phyloP scores from a whole-genome alignment of 2,797 vertebrate genomes.

The Semaprochilodus insignis region DNA sequence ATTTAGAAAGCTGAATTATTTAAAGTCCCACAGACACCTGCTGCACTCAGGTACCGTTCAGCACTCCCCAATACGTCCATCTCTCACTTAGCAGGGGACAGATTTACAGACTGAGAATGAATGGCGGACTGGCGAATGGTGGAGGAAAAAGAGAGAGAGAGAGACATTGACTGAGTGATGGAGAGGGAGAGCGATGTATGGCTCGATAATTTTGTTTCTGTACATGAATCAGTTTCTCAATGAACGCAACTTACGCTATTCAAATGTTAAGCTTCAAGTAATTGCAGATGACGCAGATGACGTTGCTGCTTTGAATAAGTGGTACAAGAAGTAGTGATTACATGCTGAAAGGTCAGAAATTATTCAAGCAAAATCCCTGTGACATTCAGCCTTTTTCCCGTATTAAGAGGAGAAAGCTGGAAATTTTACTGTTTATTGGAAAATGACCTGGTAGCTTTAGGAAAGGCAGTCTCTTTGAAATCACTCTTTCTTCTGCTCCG shows the following conservation, averaged over 20 bases:
- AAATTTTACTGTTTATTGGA: constrained; percentile 32
- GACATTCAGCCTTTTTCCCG: constrained; percentile 37
- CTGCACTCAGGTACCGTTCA: constrained; percentile 50
- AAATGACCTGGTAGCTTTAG: constrained; percentile 10
- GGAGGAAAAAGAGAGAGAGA: not conserved
- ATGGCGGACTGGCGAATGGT: not conserved
- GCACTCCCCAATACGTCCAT: constrained; percentile 22
- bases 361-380: constrained; percentile 35
- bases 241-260: constrained; percentile 38
- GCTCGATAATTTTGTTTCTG: not conserved
- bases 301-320: constrained; percentile 33
- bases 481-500: not conserved
- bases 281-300: constrained; percentile 33
- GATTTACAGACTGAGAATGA: constrained; percentile 17
- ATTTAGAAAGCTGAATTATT: constrained; percentile 69
- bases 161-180: not conserved
- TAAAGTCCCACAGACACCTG: constrained; percentile 63
- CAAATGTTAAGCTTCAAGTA: constrained; percentile 49
- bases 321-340: constrained; percentile 35
- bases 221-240: constrained; percentile 16
- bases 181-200: not conserved
- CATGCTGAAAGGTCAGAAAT: constrained; percentile 52
- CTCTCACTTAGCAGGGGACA: constrained; percentile 16
- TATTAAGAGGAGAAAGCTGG: constrained; percentile 23
- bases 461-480: not conserved